Base-by-base conservation (phyloP, 1,140 invertebrate species). In the Arctopsyche grandis region DNA sequence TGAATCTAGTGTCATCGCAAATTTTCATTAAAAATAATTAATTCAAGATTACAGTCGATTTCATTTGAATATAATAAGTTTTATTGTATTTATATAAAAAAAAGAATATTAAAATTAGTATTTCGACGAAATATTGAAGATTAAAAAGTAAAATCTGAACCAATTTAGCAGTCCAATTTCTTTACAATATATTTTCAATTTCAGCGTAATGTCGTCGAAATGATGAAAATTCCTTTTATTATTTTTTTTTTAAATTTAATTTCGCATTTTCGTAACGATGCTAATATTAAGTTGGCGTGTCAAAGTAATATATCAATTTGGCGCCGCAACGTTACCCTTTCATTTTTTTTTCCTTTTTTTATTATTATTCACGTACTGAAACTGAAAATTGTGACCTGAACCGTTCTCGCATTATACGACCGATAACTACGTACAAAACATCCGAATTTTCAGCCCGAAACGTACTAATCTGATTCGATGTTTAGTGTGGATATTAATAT, bases 221-320 rank as follows among this genome's bases (percentile, higher is more conserved):
- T 52, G 10, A 12, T 5, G 48, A 52, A 52, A 52, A 52, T 52
- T 52, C 48, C 12, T 52, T 52, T 52, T 52, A 38, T 38, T 38
- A 38, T 38, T 38, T 38, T 38, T 38, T 38, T 38, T 38, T 38
- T 38, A 4, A 38, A 38, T 38, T 38, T 38, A 52, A 52, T 52
- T 52, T 52, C 48, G 48, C 48, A 52, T 52, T 52, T 12, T 16
- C 16, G 48, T 52, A 52, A 52, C 48, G 48, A 52, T 16, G 48
- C 48, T 52, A 52, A 52, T 52, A 52, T 52, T 52, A 52, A 52
- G 48, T 52, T 74, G 21, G 71, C 71, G 71, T 74, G 71, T 74
- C 43, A 52, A 46, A 52, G 43, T 74, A 29, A 74, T 74, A 74
- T 74, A 74, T 74, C 71, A 74, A 74, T 74, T 74, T 74, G 38